phyloP scores from a whole-genome alignment of 2,797 vertebrate species.

The Leucoraja ocellata region DNA sequence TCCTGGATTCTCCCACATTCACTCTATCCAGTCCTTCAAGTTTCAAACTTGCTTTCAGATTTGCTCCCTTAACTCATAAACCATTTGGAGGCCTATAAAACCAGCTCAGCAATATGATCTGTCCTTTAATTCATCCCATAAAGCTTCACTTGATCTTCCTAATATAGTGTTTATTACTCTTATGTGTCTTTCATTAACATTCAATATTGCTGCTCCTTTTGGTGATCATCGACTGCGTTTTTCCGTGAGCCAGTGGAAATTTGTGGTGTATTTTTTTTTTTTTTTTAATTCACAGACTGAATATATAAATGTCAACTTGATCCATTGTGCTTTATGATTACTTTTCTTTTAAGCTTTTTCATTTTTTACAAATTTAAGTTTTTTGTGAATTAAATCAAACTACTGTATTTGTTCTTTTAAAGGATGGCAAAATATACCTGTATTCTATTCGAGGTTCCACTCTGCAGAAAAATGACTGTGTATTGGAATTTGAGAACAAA shows the following conservation, averaged over 20 bases:
- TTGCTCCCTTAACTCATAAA: too few relatives aligned
- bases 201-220: neutral
- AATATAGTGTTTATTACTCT: too few relatives aligned
- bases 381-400: neutral
- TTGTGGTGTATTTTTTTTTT: neutral
- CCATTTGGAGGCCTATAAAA: too few relatives aligned
- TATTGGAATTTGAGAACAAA: slow-evolving; percentile 61
- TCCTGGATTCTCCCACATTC: too few relatives aligned
- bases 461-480: slow-evolving; percentile 65
- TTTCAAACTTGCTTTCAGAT: too few relatives aligned
- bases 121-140: too few relatives aligned
- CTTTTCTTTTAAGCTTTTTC: neutral
- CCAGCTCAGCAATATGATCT: too few relatives aligned
- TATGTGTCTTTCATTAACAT: too few relatives aligned
- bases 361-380: neutral
- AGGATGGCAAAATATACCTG: slow-evolving; percentile 78
- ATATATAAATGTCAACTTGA: neutral
- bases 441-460: slow-evolving; percentile 77
- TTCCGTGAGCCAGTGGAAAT: neutral
- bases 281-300: neutral
- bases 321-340: neutral
- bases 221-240: neutral
- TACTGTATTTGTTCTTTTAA: neutral
- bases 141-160: too few relatives aligned
- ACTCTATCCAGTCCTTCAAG: too few relatives aligned